phyloP scores from a whole-genome alignment of 2,113 vertebrate species.

The Parus major region DNA sequence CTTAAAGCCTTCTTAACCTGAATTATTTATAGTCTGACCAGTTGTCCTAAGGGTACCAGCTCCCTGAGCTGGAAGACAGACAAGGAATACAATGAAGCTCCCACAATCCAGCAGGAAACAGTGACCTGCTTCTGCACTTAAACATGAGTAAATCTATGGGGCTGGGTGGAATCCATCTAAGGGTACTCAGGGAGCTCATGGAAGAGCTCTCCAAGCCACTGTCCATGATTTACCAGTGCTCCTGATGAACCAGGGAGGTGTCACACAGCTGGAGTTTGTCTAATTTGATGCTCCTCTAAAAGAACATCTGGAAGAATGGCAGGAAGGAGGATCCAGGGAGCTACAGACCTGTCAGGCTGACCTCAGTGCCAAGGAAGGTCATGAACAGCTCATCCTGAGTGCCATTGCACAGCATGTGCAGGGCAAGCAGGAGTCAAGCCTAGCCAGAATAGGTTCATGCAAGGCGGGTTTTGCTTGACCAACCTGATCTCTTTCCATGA shows the following conservation, averaged over 20 bases:
- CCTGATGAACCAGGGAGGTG: not conserved
- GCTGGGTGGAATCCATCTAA: not conserved
- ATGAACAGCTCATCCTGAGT: not conserved
- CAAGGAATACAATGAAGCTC: not conserved
- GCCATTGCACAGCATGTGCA: not conserved
- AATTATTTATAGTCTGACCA: not conserved
- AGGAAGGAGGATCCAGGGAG: not conserved
- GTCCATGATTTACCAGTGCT: not conserved
- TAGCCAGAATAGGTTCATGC: not conserved
- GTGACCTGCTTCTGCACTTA: not conserved
- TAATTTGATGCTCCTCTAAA: not conserved
- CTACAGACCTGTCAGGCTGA: not conserved
- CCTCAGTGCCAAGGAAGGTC: not conserved
- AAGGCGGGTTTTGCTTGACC: not conserved
- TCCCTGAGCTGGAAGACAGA: not conserved
- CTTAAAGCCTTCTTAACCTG: not conserved
- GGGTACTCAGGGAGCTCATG: not conserved
- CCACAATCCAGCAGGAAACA: not conserved
- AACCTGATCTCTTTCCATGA: not conserved
- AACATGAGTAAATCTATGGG: not conserved
- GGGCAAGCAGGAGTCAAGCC: not conserved
- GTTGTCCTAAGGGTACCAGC: not conserved
- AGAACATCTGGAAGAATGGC: not conserved
- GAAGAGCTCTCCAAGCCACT: not conserved
- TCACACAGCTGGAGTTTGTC: not conserved